Conservation (phyloP, 2,797 vertebrate genomes). For the Petrocephalus schoutedeni region DNA sequence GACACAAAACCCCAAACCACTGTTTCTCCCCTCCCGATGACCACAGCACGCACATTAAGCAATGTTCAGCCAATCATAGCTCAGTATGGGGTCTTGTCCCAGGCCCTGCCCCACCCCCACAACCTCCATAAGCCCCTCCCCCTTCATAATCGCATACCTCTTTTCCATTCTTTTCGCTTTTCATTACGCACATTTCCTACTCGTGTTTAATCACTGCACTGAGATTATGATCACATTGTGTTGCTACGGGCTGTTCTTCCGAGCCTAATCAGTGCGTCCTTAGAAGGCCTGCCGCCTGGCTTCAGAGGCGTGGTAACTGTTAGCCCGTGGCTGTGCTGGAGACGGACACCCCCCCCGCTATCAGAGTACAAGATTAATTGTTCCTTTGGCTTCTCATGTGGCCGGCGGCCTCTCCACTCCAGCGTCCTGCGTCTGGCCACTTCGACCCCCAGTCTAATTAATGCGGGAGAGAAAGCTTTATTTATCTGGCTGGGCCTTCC, state of each 20-base stretch:
- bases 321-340: background rate
- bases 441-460: conserved; percentile 60
- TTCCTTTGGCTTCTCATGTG: background rate
- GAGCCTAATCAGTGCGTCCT: background rate
- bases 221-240: background rate
- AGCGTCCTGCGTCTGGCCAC: background rate
- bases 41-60: background rate
- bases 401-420: background rate
- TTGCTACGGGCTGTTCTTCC: background rate
- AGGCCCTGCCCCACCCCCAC: background rate
- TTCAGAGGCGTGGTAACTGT: background rate
- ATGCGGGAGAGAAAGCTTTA: conserved; percentile 53
- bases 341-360: background rate
- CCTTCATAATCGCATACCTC: background rate
- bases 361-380: background rate
- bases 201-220: background rate
- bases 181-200: background rate
- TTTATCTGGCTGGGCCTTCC: conserved; percentile 55
- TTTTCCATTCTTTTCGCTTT: too few species aligned
- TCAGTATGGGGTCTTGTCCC: background rate
- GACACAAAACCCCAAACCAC: background rate
- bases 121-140: background rate
- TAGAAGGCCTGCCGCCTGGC: background rate
- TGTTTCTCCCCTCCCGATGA: background rate
- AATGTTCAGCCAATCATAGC: background rate